These are phyloP conservation scores for Lophura swinhoii DNA, from an alignment of 2,797 vertebrate species.

Conservation along the genomic window DNA sequence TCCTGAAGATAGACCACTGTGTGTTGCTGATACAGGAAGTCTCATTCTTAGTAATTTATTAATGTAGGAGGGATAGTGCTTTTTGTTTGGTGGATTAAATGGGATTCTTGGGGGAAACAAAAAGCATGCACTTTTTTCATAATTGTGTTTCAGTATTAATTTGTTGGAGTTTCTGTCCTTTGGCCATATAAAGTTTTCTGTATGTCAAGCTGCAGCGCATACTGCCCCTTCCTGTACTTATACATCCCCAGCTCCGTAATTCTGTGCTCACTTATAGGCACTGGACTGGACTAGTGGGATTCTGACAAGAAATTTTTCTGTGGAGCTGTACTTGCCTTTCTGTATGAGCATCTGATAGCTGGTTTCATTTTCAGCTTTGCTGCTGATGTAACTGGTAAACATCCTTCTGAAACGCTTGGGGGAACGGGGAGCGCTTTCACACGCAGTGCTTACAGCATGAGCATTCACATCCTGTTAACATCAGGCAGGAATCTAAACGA, in stretches of 20 bases:
- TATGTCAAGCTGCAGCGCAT: background rate
- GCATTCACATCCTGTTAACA: background rate
- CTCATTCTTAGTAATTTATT: background rate
- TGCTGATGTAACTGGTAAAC: background rate
- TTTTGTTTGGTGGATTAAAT: background rate
- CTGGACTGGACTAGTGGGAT: background rate
- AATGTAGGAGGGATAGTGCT: background rate
- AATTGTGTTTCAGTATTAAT: background rate
- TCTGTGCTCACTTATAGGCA: background rate
- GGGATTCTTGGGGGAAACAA: background rate
- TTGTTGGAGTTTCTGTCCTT: background rate
- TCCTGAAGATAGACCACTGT: background rate
- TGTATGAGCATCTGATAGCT: background rate
- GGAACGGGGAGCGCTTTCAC: background rate
- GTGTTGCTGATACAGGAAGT: background rate
- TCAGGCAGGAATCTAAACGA: background rate
- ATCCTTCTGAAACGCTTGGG: background rate
- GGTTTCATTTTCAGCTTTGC: background rate
- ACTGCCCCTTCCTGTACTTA: background rate
- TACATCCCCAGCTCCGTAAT: background rate
- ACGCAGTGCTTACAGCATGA: background rate
- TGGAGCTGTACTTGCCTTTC: background rate
- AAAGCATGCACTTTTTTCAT: fast-evolving
- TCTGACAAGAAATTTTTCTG: background rate
- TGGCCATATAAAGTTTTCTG: background rate